Evolutionary conservation across 2,888 invertebrate species (phyloP), one percentile per base, ranked within the genome.

Genomic region (Oxycera nigricornis): DNA sequence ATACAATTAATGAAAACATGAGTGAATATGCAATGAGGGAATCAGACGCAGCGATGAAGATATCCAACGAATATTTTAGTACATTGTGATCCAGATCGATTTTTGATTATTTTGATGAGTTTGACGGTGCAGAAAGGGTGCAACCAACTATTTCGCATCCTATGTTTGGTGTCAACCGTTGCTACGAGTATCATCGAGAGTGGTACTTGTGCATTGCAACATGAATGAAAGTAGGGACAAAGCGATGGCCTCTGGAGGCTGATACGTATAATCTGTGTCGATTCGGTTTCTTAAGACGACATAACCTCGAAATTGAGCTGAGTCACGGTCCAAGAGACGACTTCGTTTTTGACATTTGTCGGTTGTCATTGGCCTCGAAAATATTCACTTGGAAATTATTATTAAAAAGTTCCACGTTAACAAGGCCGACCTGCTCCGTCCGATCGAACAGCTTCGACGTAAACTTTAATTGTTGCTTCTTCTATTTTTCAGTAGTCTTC

Each of bases 231-330:
- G 55, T 55, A 24, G 3, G 55, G 7, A 55, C 22, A 55, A 22
- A 20, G 55, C 20, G 3, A 22, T 46, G 3, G 11, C 31, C n/a
- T 39, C 22, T 31, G 11, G 20, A 11, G 6, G 39, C 28, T 55
- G 26, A 7, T 22, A 11, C 20, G 57, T 26, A 65, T n/a, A 30
- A 62, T 65, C 72, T 24, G 6, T 30, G 65, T 28, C 28, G 62
- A 67, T 20, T 28, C 7, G 24, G 52, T 9, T 26, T 24, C 20
- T 59, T 35, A 9, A 17, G 70, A 31, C 70, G n/a, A 73, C 73
- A 52, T 76, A 76, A 76, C 75, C 75, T 76, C 72, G 55, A 72
- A 62, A 24, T 65, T 11, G 61, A 41, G 75, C 75, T 76, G 75
- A 76, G 75, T 76, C 75, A 76, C 75, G 72, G 72, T 72, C 39